Percentiles rank a stretch among this genome's conserved stretches.
phyloP scores from a whole-genome alignment of 1,140 invertebrate genomes.

The Adoxophyes honmai region DNA sequence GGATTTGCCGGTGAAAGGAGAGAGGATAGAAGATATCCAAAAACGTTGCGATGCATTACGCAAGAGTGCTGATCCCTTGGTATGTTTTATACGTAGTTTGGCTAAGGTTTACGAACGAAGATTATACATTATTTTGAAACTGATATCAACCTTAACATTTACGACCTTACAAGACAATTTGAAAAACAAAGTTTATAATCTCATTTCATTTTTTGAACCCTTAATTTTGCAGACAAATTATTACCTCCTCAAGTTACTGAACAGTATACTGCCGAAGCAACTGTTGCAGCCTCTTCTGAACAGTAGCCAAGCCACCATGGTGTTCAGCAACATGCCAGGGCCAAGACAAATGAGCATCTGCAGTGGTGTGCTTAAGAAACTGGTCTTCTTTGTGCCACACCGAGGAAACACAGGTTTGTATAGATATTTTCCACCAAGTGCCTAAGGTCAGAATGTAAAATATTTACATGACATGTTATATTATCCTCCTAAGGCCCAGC shows the following conservation, averaged over 20 bases:
- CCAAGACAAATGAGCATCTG: slow-evolving; percentile 47
- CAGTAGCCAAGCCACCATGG: slow-evolving; percentile 61
- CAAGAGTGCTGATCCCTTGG: slow-evolving; percentile 44
- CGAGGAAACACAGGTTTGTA: slow-evolving; percentile 65
- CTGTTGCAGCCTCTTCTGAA: slow-evolving; percentile 46
- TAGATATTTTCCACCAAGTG: too few species aligned
- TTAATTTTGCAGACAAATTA: slow-evolving; percentile 54
- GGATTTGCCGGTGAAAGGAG: slow-evolving; percentile 36
- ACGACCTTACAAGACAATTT: too few species aligned
- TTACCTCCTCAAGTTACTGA: slow-evolving; percentile 55
- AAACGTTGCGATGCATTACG: slow-evolving; percentile 30
- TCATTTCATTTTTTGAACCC: too few species aligned
- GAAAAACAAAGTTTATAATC: too few species aligned
- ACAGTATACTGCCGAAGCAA: slow-evolving; percentile 51
- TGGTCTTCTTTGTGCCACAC: slow-evolving; percentile 70
- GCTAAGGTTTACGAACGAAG: too few species aligned
- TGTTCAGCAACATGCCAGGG: slow-evolving; percentile 68
- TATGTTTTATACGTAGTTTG: too few species aligned
- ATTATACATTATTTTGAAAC: too few species aligned
- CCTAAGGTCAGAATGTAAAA: too few species aligned
- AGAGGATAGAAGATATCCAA: slow-evolving; percentile 30
- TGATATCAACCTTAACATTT: too few species aligned
- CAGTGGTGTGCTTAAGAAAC: slow-evolving; percentile 50
- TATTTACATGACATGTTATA: too few species aligned
- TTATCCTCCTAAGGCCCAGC: too few species aligned